Base-by-base conservation (phyloP, 2,888 invertebrate genomes). In the Drosophila meridiana region DNA sequence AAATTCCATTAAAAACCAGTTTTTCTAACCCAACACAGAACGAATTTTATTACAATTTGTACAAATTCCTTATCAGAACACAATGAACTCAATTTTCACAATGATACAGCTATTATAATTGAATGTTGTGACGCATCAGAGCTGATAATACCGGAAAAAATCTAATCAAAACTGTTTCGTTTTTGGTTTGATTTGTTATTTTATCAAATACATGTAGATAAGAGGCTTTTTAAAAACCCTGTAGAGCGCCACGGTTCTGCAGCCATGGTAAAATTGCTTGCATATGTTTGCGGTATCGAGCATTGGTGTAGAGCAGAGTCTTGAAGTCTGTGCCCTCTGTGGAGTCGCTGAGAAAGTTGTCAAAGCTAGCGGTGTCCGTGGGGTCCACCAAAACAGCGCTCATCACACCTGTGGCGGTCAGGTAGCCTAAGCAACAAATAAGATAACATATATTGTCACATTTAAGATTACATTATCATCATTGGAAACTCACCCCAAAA, bases 211-310 rank as follows among this genome's bases (percentile, higher is more conserved):
- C 9, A 3, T 5, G 1, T 32, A 2, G 52, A 36, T 36, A 40
- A 28, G 14, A n/a, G 4, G 4, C 1, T 14, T 6, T 26, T 38
- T 50, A 57, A 3, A 38, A 26, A 45, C 88, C 87, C n/a, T 36
- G 11, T 1, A 92, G 72, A 4, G 80, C 76, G 5, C 92, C 92
- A 34, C 86, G 83, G 64, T 89, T 80, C 26, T 88, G 73, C 11
- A 92, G 48, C 90, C 90, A 92, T 0, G 91, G 91, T 4, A 92
- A 14, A 0, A 91, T 14, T 0, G 63, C 60, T 59, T 90, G 81
- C 47, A 90, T 80, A 52, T 92, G 89, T 55, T 79, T 82, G 0
- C 80, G 70, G 70, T 90, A 92, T 26, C 92, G 67, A 0, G 89
- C 69, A 73, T 84, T 90, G 6, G 71, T 71, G 34, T 48, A 88